Evolutionary conservation across 2,113 vertebrate species (phyloP).

Genomic region (Halcyon senegalensis): DNA sequence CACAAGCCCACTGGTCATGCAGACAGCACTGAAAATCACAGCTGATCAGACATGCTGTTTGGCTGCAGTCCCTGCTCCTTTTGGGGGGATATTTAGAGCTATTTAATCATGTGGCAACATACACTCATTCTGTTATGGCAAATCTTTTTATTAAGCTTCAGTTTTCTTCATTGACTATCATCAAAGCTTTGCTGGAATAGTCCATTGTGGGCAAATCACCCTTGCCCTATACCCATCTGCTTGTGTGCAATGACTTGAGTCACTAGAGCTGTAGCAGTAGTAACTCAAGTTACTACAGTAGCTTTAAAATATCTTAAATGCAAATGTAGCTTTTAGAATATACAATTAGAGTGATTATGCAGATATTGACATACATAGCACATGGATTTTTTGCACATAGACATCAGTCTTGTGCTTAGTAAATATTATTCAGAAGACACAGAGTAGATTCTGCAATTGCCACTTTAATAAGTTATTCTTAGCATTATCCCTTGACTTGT

Average conservation of each 20-base stretch:
- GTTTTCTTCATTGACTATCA: not conserved
- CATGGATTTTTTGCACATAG: not conserved
- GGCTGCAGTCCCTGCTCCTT: not conserved
- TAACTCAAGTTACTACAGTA: not conserved
- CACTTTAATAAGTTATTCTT: not conserved
- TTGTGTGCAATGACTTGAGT: not conserved
- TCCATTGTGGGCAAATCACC: not conserved
- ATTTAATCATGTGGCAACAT: not conserved
- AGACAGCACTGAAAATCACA: not conserved
- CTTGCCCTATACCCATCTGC: not conserved
- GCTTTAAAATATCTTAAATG: not conserved
- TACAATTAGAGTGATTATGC: not conserved
- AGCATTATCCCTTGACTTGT: not conserved
- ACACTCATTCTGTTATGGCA: not conserved
- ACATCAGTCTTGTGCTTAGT: not conserved
- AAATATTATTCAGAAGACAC: not conserved
- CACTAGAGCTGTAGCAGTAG: not conserved
- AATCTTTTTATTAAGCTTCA: not conserved
- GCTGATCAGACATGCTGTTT: not conserved
- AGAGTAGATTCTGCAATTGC: not conserved
- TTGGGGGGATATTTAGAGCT: not conserved
- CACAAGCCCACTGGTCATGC: not conserved
- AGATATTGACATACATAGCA: not conserved
- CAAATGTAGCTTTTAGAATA: not conserved
- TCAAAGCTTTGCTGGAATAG: not conserved